These are phyloP conservation scores for Synodontis membranacea DNA, from an alignment of 2,113 vertebrate genomes.

Conservation along the genomic window DNA sequence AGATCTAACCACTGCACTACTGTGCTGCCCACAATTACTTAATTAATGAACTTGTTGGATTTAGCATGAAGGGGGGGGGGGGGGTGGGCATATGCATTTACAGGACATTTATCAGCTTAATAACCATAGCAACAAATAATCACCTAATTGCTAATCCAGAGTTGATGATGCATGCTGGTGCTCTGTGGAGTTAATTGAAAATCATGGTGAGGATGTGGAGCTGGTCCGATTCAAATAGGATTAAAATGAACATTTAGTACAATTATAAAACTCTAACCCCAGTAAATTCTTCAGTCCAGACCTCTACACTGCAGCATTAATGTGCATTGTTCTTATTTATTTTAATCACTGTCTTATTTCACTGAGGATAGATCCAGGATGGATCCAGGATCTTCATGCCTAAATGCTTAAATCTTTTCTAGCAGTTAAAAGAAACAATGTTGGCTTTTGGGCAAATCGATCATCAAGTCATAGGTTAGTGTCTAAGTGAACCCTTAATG, in stretches of 20 bases:
- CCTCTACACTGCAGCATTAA: not conserved
- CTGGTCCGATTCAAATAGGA: not conserved
- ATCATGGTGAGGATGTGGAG: slow-evolving; percentile 25
- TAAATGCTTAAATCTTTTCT: not conserved
- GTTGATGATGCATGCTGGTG: slow-evolving; percentile 24
- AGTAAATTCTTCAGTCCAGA: not conserved
- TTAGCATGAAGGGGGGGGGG: not conserved
- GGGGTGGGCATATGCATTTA: not conserved
- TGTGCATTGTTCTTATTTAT: not conserved
- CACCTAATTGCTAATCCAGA: slow-evolving; percentile 24
- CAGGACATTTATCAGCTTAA: slow-evolving; percentile 12
- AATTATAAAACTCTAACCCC: not conserved
- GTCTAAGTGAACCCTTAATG: not conserved
- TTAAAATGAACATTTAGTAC: not conserved
- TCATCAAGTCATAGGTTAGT: slow-evolving; percentile 22
- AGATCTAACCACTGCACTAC: no score
- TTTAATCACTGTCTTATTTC: not conserved
- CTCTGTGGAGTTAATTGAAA: slow-evolving; percentile 40
- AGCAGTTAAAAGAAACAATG: not conserved
- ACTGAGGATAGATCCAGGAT: not conserved
- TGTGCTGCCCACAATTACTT: no score
- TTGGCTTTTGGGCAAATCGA: not conserved
- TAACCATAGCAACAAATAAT: slow-evolving; percentile 14
- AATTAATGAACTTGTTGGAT: no score
- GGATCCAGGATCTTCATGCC: not conserved